phyloP scores from a whole-genome alignment of 92 coral and sea anemone species.

The Siderastrea radians region DNA sequence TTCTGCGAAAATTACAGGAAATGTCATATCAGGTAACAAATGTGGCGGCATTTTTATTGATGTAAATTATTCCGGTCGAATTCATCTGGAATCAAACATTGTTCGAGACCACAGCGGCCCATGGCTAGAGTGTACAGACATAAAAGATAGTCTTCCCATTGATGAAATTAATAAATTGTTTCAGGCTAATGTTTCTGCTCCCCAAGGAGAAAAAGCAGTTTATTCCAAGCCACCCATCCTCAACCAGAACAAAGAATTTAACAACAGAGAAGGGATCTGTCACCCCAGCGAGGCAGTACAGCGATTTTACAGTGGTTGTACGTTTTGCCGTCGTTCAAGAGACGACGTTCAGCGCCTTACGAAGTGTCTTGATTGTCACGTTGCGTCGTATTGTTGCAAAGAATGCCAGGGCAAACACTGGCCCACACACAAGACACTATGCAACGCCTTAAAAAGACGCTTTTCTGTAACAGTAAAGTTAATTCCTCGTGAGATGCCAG shows the following conservation, averaged over 20 bases:
- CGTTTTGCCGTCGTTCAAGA: slow-evolving; percentile 44
- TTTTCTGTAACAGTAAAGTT: slow-evolving; percentile 58
- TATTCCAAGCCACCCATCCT: slow-evolving; percentile 46
- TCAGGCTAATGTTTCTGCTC: background rate
- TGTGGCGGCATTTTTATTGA: slow-evolving; percentile 77
- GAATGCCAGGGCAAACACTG: slow-evolving; percentile 60
- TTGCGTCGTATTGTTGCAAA: slow-evolving; percentile 66
- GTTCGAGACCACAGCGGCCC: slow-evolving; percentile 76
- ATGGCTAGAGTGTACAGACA: slow-evolving; percentile 34
- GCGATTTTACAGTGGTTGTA: slow-evolving; percentile 23
- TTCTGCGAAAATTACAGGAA: slow-evolving; percentile 39
- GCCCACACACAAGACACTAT: slow-evolving; percentile 58
- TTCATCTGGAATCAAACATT: slow-evolving; percentile 40
- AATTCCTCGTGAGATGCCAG: background rate
- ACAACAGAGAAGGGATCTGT: slow-evolving; percentile 38
- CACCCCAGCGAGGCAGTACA: slow-evolving; percentile 52
- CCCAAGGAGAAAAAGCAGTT: background rate
- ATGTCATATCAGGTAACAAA: slow-evolving; percentile 65
- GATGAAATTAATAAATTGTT: background rate
- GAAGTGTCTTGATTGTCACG: slow-evolving; percentile 56
- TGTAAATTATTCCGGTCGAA: slow-evolving; percentile 50
- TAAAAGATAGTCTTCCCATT: background rate
- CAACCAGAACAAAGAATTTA: slow-evolving; percentile 26
- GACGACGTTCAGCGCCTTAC: background rate
- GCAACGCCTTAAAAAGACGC: slow-evolving; percentile 37